Evolutionary conservation across 1,140 invertebrate species (phyloP).

Genomic region (Onthophagus taurus): DNA sequence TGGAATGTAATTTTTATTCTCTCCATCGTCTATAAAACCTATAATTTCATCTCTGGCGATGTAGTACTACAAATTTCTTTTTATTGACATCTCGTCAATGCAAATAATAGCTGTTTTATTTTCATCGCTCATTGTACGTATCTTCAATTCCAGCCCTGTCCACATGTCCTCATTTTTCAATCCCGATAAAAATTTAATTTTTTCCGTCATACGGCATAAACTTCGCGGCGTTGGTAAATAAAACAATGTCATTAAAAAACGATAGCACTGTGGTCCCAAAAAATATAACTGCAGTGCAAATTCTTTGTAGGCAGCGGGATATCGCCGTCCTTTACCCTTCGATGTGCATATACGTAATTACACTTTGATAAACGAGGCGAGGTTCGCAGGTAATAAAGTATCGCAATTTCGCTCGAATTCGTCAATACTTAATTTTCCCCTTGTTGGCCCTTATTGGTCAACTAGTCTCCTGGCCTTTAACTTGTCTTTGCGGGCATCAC

Average conservation of each 20-base stretch:
- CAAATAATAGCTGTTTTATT: neutral
- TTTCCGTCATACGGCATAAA: neutral
- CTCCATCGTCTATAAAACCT: constrained; percentile 1
- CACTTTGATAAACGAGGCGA: too few species aligned
- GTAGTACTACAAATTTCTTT: constrained; percentile 3
- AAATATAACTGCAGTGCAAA: constrained; percentile 11
- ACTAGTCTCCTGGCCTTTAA: too few species aligned
- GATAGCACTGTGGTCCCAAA: constrained; percentile 7
- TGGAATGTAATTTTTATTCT: neutral
- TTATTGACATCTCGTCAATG: constrained; percentile 10
- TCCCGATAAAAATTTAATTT: neutral
- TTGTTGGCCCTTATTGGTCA: too few species aligned
- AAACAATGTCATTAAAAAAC: constrained; percentile 3
- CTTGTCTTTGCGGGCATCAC: too few species aligned
- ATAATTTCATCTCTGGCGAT: constrained; percentile 6
- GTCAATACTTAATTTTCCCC: too few species aligned
- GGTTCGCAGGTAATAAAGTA: too few species aligned
- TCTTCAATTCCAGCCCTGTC: neutral
- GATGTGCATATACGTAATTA: too few species aligned
- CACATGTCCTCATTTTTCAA: constrained; percentile 6
- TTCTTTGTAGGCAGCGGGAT: constrained; percentile 7
- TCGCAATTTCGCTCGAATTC: too few species aligned
- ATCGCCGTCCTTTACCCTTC: too few species aligned
- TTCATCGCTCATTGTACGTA: neutral
- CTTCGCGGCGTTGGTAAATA: constrained; percentile 3